A percentile compares a stretch with the other conserved stretches of the same genome.
Conservation (phyloP, 2,888 invertebrate genomes). For the Cerceris rybyensis region DNA sequence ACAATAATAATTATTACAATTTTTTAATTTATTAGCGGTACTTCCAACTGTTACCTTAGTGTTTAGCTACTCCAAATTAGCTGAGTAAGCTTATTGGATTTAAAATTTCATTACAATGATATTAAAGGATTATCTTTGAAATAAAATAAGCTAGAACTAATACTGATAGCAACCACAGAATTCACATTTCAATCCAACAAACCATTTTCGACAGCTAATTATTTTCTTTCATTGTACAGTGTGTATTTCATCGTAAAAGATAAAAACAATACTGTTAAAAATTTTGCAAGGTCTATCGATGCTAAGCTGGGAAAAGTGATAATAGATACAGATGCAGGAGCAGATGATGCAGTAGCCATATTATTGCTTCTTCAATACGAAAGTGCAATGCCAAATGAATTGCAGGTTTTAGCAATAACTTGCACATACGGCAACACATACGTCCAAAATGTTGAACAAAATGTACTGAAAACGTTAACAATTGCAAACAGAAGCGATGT, state of each 20-base stretch:
- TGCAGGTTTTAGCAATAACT: slow-evolving; percentile 83
- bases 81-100: no score
- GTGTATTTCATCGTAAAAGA: slow-evolving; percentile 14
- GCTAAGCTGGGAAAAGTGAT: slow-evolving; percentile 58
- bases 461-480: slow-evolving; percentile 83
- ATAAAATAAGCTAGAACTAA: no score
- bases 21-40: no score
- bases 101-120: no score
- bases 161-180: no score
- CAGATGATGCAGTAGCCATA: slow-evolving; percentile 82
- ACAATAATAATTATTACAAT: no score
- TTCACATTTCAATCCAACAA: not conserved
- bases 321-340: slow-evolving; percentile 83
- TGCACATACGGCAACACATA: slow-evolving; percentile 83
- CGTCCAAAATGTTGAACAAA: slow-evolving; percentile 82
- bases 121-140: no score
- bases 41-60: no score
- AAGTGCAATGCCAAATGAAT: slow-evolving; percentile 52
- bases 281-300: slow-evolving; percentile 21
- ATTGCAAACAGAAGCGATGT: slow-evolving; percentile 78
- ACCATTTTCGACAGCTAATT: not conserved
- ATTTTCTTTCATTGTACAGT: slow-evolving; percentile 7
- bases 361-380: slow-evolving; percentile 75
- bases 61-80: no score
- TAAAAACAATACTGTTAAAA: slow-evolving; percentile 18